Conservation (phyloP, 2,888 invertebrate species). For the Harpagoxenus sublaevis region DNA sequence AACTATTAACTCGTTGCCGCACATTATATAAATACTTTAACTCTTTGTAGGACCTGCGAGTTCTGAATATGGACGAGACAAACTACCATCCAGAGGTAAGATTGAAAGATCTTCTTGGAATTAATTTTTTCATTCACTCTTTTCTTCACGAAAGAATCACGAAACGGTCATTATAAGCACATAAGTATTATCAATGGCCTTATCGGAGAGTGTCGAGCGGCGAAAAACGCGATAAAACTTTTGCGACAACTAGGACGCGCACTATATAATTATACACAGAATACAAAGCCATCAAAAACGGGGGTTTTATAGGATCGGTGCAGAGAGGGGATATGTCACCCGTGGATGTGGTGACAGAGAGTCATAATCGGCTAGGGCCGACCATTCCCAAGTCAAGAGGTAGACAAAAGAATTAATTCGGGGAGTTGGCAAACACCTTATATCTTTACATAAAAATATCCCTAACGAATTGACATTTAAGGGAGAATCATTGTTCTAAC, state of each 20-base stretch:
- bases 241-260: conserved; percentile 12
- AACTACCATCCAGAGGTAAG: conserved; percentile 76
- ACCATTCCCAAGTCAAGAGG: conserved; percentile 76
- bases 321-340: conserved; percentile 80
- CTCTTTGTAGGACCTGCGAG: conserved; percentile 70
- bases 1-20: neutral
- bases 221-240: conserved; percentile 21
- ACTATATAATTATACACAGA: conserved; percentile 27
- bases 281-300: conserved; percentile 60
- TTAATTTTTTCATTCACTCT: neutral
- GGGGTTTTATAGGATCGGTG: conserved; percentile 72
- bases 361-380: conserved; percentile 74
- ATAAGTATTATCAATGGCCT: conserved; percentile 9
- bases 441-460: neutral
- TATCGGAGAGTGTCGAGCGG: conserved; percentile 13
- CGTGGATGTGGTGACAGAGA: conserved; percentile 74
- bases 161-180: neutral
- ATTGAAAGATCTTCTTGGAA: neutral
- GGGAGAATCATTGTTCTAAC: conserved; percentile 1
- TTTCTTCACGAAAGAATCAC: conserved; percentile 8
- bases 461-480: conserved; percentile 3
- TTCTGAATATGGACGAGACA: conserved; percentile 74
- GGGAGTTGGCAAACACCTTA: neutral
- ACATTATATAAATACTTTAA: neutral
- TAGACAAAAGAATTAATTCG: conserved; percentile 47